A percentile compares a stretch with the other conserved stretches of the same genome.
Conservation (phyloP, 2,797 vertebrate species). For the Eptatretus atami region DNA sequence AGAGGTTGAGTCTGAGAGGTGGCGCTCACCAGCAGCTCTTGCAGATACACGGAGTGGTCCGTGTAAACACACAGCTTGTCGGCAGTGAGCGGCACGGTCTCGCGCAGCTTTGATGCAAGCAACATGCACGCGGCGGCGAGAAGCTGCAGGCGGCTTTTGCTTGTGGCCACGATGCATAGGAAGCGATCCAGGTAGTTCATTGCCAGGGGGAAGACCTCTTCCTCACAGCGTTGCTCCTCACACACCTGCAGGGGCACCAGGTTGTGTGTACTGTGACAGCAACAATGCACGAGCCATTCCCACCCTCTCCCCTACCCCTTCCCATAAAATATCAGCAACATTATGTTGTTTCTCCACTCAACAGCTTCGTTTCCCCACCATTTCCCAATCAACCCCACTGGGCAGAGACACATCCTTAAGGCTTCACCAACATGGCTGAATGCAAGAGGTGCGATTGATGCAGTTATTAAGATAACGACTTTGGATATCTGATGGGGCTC, state of each 20-base stretch:
- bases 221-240: conserved; percentile 65
- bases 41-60: conserved; percentile 26
- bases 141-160: conserved; percentile 30
- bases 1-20: too few species aligned
- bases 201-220: conserved; percentile 57
- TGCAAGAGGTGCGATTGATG: too few species aligned
- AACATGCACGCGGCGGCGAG: conserved; percentile 51
- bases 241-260: conserved; percentile 29
- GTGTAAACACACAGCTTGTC: conserved; percentile 49
- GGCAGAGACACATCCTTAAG: too few species aligned
- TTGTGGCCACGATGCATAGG: conserved; percentile 21
- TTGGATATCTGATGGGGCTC: too few species aligned
- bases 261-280: not conserved
- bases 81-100: conserved; percentile 35
- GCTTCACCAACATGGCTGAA: too few species aligned
- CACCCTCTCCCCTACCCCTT: too few species aligned
- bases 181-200: conserved; percentile 45
- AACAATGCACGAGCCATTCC: too few species aligned
- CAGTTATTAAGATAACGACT: too few species aligned
- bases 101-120: conserved; percentile 59
- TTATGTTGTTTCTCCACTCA: too few species aligned
- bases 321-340: too few species aligned
- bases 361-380: too few species aligned
- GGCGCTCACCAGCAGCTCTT: conserved; percentile 39
- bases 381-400: too few species aligned